These are phyloP conservation scores for Genyomyrus donnyi DNA, from an alignment of 2,113 vertebrate species.

Conservation along the genomic window DNA sequence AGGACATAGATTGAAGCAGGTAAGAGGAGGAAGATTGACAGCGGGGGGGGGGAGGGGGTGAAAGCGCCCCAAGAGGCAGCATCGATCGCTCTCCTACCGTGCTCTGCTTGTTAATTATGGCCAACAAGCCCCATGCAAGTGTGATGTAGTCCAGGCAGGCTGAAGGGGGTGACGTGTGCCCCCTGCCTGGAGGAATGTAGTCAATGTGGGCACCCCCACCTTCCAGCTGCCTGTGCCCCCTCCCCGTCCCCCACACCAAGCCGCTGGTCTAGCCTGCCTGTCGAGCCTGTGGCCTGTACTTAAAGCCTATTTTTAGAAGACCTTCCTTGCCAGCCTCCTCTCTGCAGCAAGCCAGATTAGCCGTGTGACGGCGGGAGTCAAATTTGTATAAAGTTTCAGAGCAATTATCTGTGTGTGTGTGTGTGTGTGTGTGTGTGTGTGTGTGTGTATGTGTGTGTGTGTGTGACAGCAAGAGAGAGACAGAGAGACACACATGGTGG, in stretches of 20 bases:
- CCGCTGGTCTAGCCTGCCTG: not conserved
- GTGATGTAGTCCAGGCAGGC: not conserved
- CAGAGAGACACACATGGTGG: not conserved
- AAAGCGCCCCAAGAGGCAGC: not conserved
- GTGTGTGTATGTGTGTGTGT: not conserved
- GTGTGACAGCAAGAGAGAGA: not conserved
- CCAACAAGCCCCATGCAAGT: not conserved
- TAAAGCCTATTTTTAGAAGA: slow-evolving; percentile 3
- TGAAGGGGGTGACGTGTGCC: not conserved
- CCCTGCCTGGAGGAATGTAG: not conserved
- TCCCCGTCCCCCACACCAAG: not conserved
- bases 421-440: not conserved
- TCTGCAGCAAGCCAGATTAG: not conserved
- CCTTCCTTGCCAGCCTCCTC: not conserved
- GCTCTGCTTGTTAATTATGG: not conserved
- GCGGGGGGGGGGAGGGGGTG: not conserved
- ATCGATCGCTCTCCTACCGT: not conserved
- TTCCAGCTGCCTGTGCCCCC: not conserved
- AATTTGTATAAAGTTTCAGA: slow-evolving; percentile 9
- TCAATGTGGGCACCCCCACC: not conserved
- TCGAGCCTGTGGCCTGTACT: not conserved
- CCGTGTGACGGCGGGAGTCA: not conserved
- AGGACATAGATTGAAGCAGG: not conserved
- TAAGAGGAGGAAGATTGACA: not conserved
- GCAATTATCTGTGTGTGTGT: not conserved